A percentile compares a stretch with the other conserved stretches of the same genome.
Evolutionary conservation across 2,797 vertebrate genomes (phyloP).

Genomic region (Neosilurus mollespiculum): DNA sequence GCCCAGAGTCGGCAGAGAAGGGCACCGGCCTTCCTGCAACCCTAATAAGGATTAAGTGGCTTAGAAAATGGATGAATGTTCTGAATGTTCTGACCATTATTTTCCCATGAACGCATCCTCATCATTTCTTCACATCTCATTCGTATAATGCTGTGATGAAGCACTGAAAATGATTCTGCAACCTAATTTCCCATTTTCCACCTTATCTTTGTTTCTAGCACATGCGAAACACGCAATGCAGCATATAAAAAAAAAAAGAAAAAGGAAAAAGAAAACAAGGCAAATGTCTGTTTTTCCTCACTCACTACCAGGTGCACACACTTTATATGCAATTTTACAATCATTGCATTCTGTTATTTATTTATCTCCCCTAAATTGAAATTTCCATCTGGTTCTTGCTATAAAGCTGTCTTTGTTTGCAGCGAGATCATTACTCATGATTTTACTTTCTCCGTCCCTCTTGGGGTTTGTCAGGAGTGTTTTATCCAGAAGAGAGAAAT

Average conservation of each 20-base stretch:
- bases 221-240: constrained; percentile 11
- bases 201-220: constrained; percentile 1
- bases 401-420: constrained; percentile 56
- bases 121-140: neutral
- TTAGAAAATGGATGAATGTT: too few relatives aligned
- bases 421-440: constrained; percentile 57
- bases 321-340: constrained; percentile 59
- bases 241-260: constrained; percentile 36
- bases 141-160: neutral
- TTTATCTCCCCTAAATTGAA: constrained; percentile 59
- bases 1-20: too few relatives aligned
- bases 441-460: constrained; percentile 55
- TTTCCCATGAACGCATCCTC: neutral
- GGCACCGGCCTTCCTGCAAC: too few relatives aligned
- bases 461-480: constrained; percentile 57
- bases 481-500: constrained; percentile 60
- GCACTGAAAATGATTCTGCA: neutral
- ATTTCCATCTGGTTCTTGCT: constrained; percentile 59
- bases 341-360: constrained; percentile 62
- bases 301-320: constrained; percentile 53
- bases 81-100: neutral
- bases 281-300: constrained; percentile 32
- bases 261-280: constrained; percentile 20
- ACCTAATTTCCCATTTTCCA: neutral
- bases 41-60: too few relatives aligned